Evolutionary conservation across 2,888 invertebrate species (phyloP).

Genomic region (Tetragnatha montana): DNA sequence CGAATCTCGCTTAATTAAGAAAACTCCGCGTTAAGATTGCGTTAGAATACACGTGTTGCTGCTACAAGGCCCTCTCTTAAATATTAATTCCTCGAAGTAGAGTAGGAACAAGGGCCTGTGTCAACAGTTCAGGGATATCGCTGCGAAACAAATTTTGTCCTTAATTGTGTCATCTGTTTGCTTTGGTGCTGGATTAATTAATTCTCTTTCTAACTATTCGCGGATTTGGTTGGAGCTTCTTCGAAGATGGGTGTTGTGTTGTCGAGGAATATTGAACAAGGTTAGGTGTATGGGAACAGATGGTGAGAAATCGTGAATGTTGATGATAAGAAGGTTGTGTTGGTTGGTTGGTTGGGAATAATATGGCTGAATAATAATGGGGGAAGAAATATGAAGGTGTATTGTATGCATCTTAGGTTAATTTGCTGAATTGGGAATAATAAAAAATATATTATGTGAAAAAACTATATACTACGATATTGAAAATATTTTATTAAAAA

Average conservation of each 20-base stretch:
- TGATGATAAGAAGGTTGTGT: too few species aligned
- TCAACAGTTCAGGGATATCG: slow-evolving; percentile 27
- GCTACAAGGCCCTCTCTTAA: slow-evolving; percentile 8
- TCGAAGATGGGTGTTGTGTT: not conserved
- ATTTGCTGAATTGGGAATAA: too few species aligned
- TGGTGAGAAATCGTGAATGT: not conserved
- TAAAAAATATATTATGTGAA: too few species aligned
- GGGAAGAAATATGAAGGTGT: too few species aligned
- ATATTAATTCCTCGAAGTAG: slow-evolving; percentile 51
- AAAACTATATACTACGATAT: too few species aligned
- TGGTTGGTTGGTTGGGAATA: too few species aligned
- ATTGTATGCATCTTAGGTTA: too few species aligned
- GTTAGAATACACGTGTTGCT: not conserved
- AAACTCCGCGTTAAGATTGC: not conserved
- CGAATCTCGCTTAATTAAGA: not conserved
- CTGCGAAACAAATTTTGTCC: slow-evolving; percentile 6
- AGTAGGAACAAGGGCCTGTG: slow-evolving; percentile 32
- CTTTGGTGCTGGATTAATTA: not conserved
- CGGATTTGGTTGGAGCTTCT: not conserved
- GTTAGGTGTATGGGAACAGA: not conserved
- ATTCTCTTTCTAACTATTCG: not conserved
- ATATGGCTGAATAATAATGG: too few species aligned
- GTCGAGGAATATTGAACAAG: not conserved
- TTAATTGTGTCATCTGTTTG: not conserved
- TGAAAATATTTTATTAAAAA: too few species aligned